Conservation (phyloP, 2,888 invertebrate species). For the Pterostichus madidus region DNA sequence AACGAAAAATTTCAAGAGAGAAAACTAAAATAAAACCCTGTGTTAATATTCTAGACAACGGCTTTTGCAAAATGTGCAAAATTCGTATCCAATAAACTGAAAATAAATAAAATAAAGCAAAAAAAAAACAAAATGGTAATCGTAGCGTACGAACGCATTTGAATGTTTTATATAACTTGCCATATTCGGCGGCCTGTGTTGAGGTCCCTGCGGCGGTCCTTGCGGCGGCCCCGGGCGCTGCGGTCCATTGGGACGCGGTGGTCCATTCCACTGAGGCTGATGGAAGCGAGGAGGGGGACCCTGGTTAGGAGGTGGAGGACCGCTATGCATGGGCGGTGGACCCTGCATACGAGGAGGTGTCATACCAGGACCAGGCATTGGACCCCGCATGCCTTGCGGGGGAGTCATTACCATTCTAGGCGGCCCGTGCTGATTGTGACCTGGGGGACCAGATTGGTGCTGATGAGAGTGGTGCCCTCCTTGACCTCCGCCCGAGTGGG, state of each 20-base stretch:
- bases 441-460: constrained; percentile 77
- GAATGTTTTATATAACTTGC: constrained; percentile 73
- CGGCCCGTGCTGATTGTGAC: constrained; percentile 79
- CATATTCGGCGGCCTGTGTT: constrained; percentile 80
- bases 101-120: constrained; percentile 39
- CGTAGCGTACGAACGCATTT: constrained; percentile 27
- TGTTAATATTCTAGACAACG: constrained; percentile 4
- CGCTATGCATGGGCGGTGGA: constrained; percentile 81
- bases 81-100: constrained; percentile 22
- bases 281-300: constrained; percentile 83
- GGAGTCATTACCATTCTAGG: constrained; percentile 77
- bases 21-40: background rate
- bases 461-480: constrained; percentile 75
- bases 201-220: constrained; percentile 82
- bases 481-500: constrained; percentile 81
- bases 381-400: constrained; percentile 75
- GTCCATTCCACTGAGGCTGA: constrained; percentile 80
- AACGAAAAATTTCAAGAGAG: background rate
- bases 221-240: constrained; percentile 80
- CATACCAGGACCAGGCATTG: constrained; percentile 78
- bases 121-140: constrained; percentile 14
- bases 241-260: constrained; percentile 78
- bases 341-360: constrained; percentile 81
- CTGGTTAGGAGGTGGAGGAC: constrained; percentile 80
- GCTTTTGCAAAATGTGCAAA: constrained; percentile 6